These are phyloP conservation scores for Nomada hirtipes DNA, from an alignment of 2,888 invertebrate species.

Conservation along the genomic window DNA sequence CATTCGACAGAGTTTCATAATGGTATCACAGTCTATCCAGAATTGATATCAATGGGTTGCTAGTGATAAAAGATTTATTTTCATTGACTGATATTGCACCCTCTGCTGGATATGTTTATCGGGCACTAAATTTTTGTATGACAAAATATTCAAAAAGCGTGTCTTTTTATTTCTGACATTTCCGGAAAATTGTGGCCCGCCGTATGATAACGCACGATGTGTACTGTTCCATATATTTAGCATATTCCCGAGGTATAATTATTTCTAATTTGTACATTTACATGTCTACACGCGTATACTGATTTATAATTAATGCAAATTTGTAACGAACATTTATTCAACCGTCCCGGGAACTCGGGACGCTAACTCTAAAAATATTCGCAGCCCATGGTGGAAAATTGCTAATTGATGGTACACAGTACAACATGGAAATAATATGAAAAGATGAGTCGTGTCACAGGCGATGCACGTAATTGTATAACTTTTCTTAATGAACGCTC, in stretches of 20 bases:
- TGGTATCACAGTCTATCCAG: too few relatives aligned
- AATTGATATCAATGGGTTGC: too few relatives aligned
- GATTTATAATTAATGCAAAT: not conserved
- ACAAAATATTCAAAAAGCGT: not conserved
- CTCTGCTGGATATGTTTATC: too few relatives aligned
- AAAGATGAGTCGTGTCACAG: constrained; percentile 10
- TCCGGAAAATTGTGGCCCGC: not conserved
- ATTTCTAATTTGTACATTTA: not conserved
- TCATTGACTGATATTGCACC: too few relatives aligned
- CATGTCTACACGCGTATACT: not conserved
- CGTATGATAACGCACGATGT: not conserved
- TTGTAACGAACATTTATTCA: not conserved
- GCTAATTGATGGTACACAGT: constrained; percentile 2
- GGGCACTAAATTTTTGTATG: too few relatives aligned
- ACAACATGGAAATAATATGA: constrained; percentile 20
- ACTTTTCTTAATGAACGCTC: not conserved
- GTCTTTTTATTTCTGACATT: not conserved
- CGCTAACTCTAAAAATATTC: not conserved
- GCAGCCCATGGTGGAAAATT: not conserved
- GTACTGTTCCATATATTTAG: not conserved
- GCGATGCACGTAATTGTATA: constrained; percentile 4
- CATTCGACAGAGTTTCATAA: too few relatives aligned
- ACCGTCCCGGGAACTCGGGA: not conserved
- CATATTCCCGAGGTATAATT: not conserved
- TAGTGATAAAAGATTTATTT: too few relatives aligned